Base-by-base conservation (phyloP, 1,140 invertebrate genomes). In the Saccostrea glomerata region DNA sequence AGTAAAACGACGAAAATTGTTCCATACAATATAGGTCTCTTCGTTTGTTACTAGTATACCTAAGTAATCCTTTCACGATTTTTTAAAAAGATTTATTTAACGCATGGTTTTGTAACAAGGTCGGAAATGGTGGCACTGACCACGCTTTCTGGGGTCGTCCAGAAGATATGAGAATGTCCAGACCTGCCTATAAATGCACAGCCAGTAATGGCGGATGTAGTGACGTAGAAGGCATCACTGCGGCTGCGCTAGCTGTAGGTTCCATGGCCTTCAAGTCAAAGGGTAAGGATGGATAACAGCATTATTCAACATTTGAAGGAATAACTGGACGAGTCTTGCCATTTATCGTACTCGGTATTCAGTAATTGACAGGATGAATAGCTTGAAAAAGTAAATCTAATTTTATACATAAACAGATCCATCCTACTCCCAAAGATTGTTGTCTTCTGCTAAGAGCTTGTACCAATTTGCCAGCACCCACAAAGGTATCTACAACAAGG, bases 151-250 rank as follows among this genome's bases (percentile, higher is more conserved):
- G 92, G 92, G 89, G 88, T 20, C 82, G 91, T 66, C 92, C 92
- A 15, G 91, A 92, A 86, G 87, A 92, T n/a, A 92, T 91, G 91
- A 85, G 87, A 2, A 90, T 91, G 90, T 58, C 36, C 0, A 82
- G 92, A 83, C 92, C 92, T 7, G 86, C 88, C 13, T 90, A 87
- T 63, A 91, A 90, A 77, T 84, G 92, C 0, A 89, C 87, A 9
- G 54, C 88, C 4, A 82, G 70, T 47, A 88, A 87, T 73, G 86
- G 91, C 95, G 92, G 92, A 89, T 77, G 70, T 77, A 88, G 89
- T 23, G 97, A 97, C 92, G 91, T 97, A 12, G 96, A 96, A 1
- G 96, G 95, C 2, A 96, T 97, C 92, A 96, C 96, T 2, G 96
- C 96, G 3, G 96, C 96, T 0, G 96, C 96, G 7, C 93, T 97